Conservation (phyloP, 1,140 invertebrate genomes). For the Musca vetustissima region DNA sequence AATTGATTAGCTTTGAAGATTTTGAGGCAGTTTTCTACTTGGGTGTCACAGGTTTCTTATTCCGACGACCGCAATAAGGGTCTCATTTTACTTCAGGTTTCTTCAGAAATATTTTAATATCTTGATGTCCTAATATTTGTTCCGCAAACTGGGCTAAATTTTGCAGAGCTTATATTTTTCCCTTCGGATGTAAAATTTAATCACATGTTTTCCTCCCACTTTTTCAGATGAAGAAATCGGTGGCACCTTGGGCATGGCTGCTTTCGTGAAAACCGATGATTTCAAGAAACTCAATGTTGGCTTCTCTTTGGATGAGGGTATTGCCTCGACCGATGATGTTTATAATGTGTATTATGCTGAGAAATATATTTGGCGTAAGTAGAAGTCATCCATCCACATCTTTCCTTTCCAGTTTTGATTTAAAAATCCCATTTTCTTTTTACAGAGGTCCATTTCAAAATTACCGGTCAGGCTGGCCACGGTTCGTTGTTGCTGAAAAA, state of each 20-base stretch:
- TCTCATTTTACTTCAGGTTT: no score
- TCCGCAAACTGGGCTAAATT: no score
- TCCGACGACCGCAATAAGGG: no score
- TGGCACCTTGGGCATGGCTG: constrained; percentile 78
- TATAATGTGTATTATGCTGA: constrained; percentile 78
- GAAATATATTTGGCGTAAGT: constrained; percentile 69
- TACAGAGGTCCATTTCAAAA: constrained; percentile 39
- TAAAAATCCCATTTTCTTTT: not conserved
- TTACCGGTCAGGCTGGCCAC: constrained; percentile 80
- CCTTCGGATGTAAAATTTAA: no score
- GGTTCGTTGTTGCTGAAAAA: constrained; percentile 82
- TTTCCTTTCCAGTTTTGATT: no score
- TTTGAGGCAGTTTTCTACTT: no score
- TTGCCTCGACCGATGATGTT: constrained; percentile 66
- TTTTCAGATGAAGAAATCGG: constrained; percentile 89
- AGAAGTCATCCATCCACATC: not conserved
- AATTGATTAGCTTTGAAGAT: no score
- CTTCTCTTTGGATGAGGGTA: constrained; percentile 87
- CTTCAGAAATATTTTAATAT: no score
- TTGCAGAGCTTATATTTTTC: no score
- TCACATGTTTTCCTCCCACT: not conserved
- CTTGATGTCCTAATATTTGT: no score
- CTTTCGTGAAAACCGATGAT: constrained; percentile 74
- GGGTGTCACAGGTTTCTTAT: no score
- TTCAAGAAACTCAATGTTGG: constrained; percentile 85